Base-by-base conservation (phyloP, 2,888 invertebrate species). In the Dendrolimus houi region DNA sequence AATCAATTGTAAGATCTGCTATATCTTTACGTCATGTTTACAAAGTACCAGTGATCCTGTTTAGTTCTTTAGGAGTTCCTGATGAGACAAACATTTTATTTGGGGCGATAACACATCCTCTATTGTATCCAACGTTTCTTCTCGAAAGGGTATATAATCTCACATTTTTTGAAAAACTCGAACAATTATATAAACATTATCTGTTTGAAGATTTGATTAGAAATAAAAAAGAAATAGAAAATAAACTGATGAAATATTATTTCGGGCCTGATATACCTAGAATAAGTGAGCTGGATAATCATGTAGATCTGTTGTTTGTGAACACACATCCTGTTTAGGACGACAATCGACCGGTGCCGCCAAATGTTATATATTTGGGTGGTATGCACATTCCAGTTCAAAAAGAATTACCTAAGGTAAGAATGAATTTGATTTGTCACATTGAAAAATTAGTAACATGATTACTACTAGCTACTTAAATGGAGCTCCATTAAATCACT, bases 331-430 rank as follows among this genome's bases (percentile, higher is more conserved):
- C 80, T 0, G 57, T 82, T 13, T 79, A 79, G 67, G 72, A 72
- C 54, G 67, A 67, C 7, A 75, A 76, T 53, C 67, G 71, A 10
- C 90, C 91, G 0, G 66, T 83, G 0, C 78, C 87, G 10, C 82
- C 87, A 0, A 72, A 71, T 58, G 70, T 85, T 1, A 59, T 90
- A 2, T 79, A 77, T 58, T 78, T 88, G 58, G 85, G 87, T 56
- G 87, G 88, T 10, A 60, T 84, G 52, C 86, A 88, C 61, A 70
- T 81, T 29, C 74, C 70, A 12, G 71, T 73, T 13, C 57, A 70
- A 2, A 76, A 82, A 52, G 69, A 77, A 0, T 66, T 91, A 17
- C 84, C 87, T 8, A 60, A 67, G 61, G 79, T 77, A 61, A 60
- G 59, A 0, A 29, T 29, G 3, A 6, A 29, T 29, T 29, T 29